Evolutionary conservation across 2,888 invertebrate genomes (phyloP).

Genomic region (Lepidocyrtoides sp.): DNA sequence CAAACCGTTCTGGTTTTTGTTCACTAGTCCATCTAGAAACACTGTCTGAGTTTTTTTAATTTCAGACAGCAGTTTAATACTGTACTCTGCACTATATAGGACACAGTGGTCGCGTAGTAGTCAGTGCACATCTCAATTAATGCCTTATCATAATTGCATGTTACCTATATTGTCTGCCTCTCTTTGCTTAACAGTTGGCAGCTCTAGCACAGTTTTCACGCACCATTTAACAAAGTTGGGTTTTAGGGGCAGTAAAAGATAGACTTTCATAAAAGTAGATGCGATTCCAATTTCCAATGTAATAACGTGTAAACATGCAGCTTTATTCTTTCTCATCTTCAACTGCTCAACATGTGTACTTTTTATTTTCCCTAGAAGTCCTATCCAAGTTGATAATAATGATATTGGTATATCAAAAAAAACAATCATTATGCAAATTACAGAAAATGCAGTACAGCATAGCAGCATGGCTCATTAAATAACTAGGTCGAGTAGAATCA

Average conservation of each 20-base stretch:
- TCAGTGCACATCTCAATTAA: no score
- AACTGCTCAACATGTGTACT: not conserved
- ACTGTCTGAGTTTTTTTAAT: no score
- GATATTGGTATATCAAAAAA: not conserved
- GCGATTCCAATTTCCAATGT: not conserved
- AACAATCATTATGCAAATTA: conserved; percentile 35
- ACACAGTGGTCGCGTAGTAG: no score
- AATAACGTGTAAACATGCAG: not conserved
- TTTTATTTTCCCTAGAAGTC: not conserved
- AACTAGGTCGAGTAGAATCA: conserved; percentile 6
- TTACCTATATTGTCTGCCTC: no score
- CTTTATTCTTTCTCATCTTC: not conserved
- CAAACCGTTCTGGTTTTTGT: not conserved
- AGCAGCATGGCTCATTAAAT: conserved; percentile 43
- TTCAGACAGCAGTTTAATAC: no score
- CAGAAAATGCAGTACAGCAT: not conserved
- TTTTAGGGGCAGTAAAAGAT: no score
- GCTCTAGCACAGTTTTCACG: conserved; percentile 26
- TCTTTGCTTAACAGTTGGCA: not conserved
- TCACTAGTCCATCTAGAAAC: not conserved
- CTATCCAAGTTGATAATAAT: not conserved
- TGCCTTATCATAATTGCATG: no score
- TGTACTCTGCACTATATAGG: no score
- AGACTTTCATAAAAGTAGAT: not conserved
- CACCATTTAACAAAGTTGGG: conserved; percentile 4